These are phyloP conservation scores for Tortrix viridana DNA, from an alignment of 2,888 invertebrate genomes.

Conservation along the genomic window DNA sequence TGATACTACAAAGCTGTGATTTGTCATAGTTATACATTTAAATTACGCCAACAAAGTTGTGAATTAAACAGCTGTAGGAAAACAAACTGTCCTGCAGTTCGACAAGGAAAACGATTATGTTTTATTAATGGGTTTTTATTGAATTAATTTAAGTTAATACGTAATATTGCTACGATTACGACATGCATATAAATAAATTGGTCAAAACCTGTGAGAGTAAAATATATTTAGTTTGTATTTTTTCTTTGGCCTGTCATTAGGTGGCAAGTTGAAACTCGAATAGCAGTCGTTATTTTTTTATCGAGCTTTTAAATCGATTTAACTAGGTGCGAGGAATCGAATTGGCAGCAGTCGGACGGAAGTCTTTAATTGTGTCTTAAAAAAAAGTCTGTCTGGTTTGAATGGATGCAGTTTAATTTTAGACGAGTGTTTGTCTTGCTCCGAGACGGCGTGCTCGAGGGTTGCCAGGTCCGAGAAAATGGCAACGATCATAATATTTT, in stretches of 20 bases:
- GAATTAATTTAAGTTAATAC: too few relatives aligned
- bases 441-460: neutral
- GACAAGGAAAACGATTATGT: too few relatives aligned
- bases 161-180: too few relatives aligned
- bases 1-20: too few relatives aligned
- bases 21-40: too few relatives aligned
- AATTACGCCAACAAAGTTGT: too few relatives aligned
- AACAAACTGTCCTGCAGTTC: too few relatives aligned
- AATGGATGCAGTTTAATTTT: conserved; percentile 36
- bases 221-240: conserved; percentile 23
- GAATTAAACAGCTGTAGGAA: too few relatives aligned
- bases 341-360: conserved; percentile 35
- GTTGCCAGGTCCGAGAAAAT: too few relatives aligned
- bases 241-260: conserved; percentile 10
- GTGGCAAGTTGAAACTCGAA: conserved; percentile 27
- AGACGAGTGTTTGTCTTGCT: conserved; percentile 9
- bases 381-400: conserved; percentile 25
- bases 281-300: conserved; percentile 22
- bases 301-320: conserved; percentile 33
- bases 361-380: conserved; percentile 28
- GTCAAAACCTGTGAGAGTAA: neutral
- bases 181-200: neutral
- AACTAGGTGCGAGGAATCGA: conserved; percentile 35
- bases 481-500: too few relatives aligned
- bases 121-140: too few relatives aligned